These are phyloP conservation scores for Yponomeuta cagnagella DNA, from an alignment of 2,888 invertebrate genomes.

Conservation along the genomic window DNA sequence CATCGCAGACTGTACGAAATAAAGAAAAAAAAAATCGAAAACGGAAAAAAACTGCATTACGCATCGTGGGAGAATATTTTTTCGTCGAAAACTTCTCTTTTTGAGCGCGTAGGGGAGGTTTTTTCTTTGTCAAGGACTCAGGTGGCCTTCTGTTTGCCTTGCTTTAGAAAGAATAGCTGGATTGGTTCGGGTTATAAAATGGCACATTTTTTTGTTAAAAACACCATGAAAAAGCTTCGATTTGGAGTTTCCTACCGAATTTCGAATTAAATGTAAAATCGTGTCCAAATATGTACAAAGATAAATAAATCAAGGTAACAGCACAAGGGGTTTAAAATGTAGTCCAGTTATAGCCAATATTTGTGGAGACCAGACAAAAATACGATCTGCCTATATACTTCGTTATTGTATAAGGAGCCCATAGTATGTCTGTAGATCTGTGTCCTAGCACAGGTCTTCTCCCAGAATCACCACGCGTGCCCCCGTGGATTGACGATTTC, in stretches of 20 bases:
- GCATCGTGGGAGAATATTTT: slow-evolving; percentile 58
- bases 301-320: no score
- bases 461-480: no score
- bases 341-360: background rate
- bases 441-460: no score
- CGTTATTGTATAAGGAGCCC: no score
- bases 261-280: background rate
- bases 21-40: slow-evolving; percentile 19
- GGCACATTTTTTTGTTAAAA: background rate
- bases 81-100: slow-evolving; percentile 34
- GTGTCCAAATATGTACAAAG: no score
- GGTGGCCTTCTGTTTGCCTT: slow-evolving; percentile 38
- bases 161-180: slow-evolving; percentile 26
- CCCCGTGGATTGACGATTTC: no score
- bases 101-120: slow-evolving; percentile 40
- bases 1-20: slow-evolving; percentile 23
- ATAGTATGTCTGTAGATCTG: no score
- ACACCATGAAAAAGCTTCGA: background rate
- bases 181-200: slow-evolving; percentile 34
- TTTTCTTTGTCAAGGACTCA: slow-evolving; percentile 49
- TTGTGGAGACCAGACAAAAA: background rate
- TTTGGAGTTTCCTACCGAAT: background rate
- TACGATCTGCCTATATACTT: background rate
- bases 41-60: slow-evolving; percentile 45
- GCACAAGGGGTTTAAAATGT: no score